Base-by-base conservation (phyloP, 2,888 invertebrate genomes). In the Scaptomyza reducta region DNA sequence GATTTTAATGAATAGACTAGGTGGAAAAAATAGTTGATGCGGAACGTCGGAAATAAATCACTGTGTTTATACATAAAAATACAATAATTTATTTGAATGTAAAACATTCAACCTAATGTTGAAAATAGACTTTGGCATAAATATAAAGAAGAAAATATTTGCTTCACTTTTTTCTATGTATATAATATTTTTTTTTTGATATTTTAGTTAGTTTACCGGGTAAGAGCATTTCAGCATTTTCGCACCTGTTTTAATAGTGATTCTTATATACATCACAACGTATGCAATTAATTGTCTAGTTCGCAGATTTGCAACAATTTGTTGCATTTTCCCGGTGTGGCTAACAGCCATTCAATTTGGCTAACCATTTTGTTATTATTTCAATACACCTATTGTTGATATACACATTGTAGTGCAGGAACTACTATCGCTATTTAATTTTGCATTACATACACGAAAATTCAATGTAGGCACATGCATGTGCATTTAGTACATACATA, bases 321-420 rank as follows among this genome's bases (percentile, higher is more conserved):
- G 75, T 66, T 83, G 83, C 79, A 73, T 50, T 74, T 69, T 57
- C 31, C 33, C 49, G 46, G 46, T 33, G 42, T 70, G 56, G 53
- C 61, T 59, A 44, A 38, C 62, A 58, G 46, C 45, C 45, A 68
- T 74, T 78, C 57, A 78, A 84, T 71, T 85, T 69, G 64, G 62
- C 49, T 77, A 82, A 73, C 85, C 50, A 71, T 71, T 85, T 54
- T 40, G 68, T 60, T 66, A 74, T 81, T 70, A 81, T 81, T 78
- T 70, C 46, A 55, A 65, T 46, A 54, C 13, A 49, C 16, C 64
- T 63, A 76, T 72, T 75, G 72, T 74, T 62, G 56, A 16, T 71
- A 18, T 74, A 38, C 38, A 14, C 1, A 70, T 77, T 74, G 70
- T 61, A 41, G 62, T 51, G 64, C 78, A 81, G 84, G 84, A 84